Base-by-base conservation (phyloP, 92 coral and sea anemone species). In the Phenganax stokvisi region DNA sequence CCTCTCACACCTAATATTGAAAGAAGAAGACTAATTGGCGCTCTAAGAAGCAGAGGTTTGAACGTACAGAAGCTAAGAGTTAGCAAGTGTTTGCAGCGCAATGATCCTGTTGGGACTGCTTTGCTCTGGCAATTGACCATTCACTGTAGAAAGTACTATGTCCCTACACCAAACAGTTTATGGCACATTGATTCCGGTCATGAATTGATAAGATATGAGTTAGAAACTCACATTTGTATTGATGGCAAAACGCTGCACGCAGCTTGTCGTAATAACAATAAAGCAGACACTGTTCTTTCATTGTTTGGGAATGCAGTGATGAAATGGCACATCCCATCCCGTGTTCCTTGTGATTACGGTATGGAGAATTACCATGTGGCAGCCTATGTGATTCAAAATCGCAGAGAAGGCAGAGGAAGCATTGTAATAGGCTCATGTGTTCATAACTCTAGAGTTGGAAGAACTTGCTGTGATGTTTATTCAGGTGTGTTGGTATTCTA, bases 101-200 rank as follows among this genome's bases (percentile, higher is more conserved):
- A 84, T 81, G 92, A 86, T 81, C 88, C 88, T 67, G 85, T 89
- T 63, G 90, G 86, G 20, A 83, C 87, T 77, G 90, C 92, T 15
- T 82, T 89, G 54, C 86, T 90, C 9, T 87, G 92, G 87, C 64
- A 88, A 76, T 68, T 83, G 87, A 69, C 83, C 15, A 84, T 87
- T 13, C 80, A 74, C 63, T 85, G 80, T 9, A 80, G 90, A 54
- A 89, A 89, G 76, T 89, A 89, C 83, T 85, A 52, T 74, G 91
- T 82, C 37, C 89, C 87, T 51, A 80, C 84, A 31, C 90, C 87
- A 7, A 84, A 80, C 51, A 87, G 87, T 77, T 83, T 74, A 30
- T 84, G 87, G 87, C 87, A 85, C 51, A 75, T 87, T 56, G 87
- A 87, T 75, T 84, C 90, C 3, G 87, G 87, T 1, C 89, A 79